A percentile compares a stretch with the other conserved stretches of the same genome.
These are phyloP conservation scores for Chionomys nivalis DNA, from an alignment of 2,113 vertebrate species.

Conservation along the genomic window DNA sequence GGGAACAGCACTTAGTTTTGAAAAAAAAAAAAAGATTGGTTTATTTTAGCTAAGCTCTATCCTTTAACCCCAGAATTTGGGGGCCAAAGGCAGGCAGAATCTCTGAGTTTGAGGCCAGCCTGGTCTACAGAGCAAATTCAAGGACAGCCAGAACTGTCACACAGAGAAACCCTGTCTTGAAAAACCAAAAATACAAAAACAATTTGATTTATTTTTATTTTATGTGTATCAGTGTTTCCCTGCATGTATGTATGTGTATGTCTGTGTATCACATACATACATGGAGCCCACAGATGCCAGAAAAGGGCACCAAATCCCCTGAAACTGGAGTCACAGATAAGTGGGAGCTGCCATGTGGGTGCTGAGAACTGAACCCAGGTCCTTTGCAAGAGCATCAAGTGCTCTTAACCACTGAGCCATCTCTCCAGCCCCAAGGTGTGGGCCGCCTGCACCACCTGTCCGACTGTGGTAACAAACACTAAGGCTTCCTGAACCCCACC, in stretches of 20 bases:
- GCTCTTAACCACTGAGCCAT: not conserved
- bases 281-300: not conserved
- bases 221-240: not conserved
- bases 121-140: not conserved
- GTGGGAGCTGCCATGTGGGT: not conserved
- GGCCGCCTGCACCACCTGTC: not conserved
- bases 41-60: not conserved
- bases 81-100: not conserved
- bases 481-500: constrained; percentile 59
- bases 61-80: not conserved
- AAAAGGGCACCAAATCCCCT: not conserved
- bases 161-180: not conserved
- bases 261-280: not conserved
- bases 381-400: not conserved
- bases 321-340: not conserved
- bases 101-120: not conserved
- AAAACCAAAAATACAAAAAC: not conserved
- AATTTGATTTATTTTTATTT: not conserved
- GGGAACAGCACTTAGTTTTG: not conserved
- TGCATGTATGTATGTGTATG: not conserved
- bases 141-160: not conserved
- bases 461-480: not conserved
- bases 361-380: not conserved
- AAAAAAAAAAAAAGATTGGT: not conserved
- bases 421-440: not conserved